Conservation (phyloP, 2,888 invertebrate species). For the Tetrapedia diversipes region DNA sequence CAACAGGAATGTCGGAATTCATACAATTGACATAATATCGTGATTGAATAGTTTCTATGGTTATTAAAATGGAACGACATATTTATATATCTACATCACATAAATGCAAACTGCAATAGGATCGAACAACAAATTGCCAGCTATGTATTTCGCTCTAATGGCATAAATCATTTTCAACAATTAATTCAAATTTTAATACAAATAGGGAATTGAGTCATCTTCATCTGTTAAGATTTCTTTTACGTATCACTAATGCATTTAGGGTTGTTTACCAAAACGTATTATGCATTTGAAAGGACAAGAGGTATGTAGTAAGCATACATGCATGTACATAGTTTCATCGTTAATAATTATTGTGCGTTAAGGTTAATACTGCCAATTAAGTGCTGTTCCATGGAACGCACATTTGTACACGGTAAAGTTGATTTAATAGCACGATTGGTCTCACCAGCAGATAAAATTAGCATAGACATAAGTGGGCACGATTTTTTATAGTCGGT, state of each 20-base stretch:
- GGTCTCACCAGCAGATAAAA: constrained; percentile 77
- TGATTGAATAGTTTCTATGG: constrained; percentile 2
- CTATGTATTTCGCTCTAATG: background rate
- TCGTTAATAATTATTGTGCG: background rate
- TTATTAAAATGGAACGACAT: constrained; percentile 14
- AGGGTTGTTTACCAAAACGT: background rate
- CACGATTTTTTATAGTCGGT: constrained; percentile 75
- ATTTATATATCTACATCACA: no score
- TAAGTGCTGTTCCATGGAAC: constrained; percentile 20
- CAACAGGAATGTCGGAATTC: no score
- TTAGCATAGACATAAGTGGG: constrained; percentile 78
- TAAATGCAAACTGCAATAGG: background rate
- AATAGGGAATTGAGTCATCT: background rate
- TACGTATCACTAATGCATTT: background rate
- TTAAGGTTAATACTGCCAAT: constrained; percentile 20
- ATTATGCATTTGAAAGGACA: constrained; percentile 3
- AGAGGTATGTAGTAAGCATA: background rate
- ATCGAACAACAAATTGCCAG: no score
- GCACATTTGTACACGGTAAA: background rate
- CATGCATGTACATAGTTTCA: background rate
- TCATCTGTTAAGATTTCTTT: background rate
- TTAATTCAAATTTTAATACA: background rate
- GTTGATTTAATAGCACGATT: constrained; percentile 75
- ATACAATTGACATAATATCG: background rate
- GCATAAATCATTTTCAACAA: background rate